These are phyloP conservation scores for Hydraecia micacea DNA, from an alignment of 2,888 invertebrate species.

Conservation along the genomic window DNA sequence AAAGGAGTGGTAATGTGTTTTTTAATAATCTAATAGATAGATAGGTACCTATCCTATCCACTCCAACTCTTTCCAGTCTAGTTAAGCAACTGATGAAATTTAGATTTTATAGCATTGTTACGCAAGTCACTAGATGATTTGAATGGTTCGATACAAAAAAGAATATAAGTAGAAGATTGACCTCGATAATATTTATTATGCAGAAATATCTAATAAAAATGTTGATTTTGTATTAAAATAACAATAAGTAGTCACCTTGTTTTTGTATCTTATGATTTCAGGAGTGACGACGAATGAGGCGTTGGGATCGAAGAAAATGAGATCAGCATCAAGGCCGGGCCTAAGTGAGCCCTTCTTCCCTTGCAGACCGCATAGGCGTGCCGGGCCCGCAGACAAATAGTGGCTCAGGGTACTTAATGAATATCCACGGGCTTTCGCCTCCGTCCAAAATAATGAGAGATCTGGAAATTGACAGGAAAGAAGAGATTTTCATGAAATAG, in stretches of 20 bases:
- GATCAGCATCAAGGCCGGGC: conserved; percentile 92
- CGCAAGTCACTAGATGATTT: not conserved
- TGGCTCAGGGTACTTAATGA: conserved; percentile 87
- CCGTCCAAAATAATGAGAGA: conserved; percentile 92
- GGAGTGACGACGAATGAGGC: conserved; percentile 89
- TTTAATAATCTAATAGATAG: too few species aligned
- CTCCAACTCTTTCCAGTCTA: not conserved
- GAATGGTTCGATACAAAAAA: not conserved
- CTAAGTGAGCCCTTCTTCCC: conserved; percentile 90
- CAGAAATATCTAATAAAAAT: not conserved
- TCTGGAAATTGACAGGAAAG: conserved; percentile 74
- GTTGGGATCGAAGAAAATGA: conserved; percentile 92
- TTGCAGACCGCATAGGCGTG: conserved; percentile 90
- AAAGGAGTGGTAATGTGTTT: too few species aligned
- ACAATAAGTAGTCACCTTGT: conserved; percentile 90
- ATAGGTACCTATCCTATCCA: too few species aligned
- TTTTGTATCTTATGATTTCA: conserved; percentile 90
- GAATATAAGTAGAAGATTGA: not conserved
- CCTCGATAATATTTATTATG: not conserved
- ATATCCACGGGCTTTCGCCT: conserved; percentile 87
- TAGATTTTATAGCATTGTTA: not conserved
- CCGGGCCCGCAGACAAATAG: conserved; percentile 90
- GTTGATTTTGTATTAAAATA: conserved; percentile 1
- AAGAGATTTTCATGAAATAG: not conserved
- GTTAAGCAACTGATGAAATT: not conserved